Base-by-base conservation (phyloP, 2,113 vertebrate genomes). In the Grallaria varia region DNA sequence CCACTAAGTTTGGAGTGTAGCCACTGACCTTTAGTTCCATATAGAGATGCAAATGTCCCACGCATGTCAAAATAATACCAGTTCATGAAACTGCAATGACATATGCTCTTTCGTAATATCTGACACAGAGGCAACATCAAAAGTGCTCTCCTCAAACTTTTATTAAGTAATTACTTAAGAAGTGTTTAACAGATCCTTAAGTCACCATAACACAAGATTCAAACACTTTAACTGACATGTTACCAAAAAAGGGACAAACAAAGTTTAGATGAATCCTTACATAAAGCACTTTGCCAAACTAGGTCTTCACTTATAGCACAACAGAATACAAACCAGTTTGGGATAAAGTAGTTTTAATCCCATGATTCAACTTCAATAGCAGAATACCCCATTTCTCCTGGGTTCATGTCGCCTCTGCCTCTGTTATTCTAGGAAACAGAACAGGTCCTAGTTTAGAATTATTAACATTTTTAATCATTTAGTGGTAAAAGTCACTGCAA, bases 331-430 rank as follows among this genome's bases (percentile, higher is more conserved):
- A 92, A 58, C 39, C 64, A 86, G 72, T 69, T 91, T 90, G 64
- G 73, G 71, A 69, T 37, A 9, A 55, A 84, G 73, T 20, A 56
- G 55, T 60, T 91, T 97, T 96, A 98, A 94, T 98, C 97, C 98
- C 98, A 98, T 15, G 96, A 96, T 72, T 98, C 97, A 59, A 76
- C 59, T 82, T 68, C 71, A 87, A 33, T 90, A 58, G 94, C 49
- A 91, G 81, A 58, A 68, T 45, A 93, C 2, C 87, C 49, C 79
- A 85, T 82, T 71, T 84, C 85, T 92, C 49, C 59, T 49, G 63
- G 42, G 16, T 78, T 95, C 88, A 82, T 4, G 47, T 40, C 85
- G 71, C 75, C 89, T 95, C 94, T 97, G 84, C 72, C 42, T 80
- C 91, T 44, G 37, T 52, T 96, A 89, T n/a, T 93, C 98, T 98